Percentiles rank a stretch among this genome's conserved stretches.
phyloP scores from a whole-genome alignment of 2,113 vertebrate species.

The Salvelinus fontinalis region DNA sequence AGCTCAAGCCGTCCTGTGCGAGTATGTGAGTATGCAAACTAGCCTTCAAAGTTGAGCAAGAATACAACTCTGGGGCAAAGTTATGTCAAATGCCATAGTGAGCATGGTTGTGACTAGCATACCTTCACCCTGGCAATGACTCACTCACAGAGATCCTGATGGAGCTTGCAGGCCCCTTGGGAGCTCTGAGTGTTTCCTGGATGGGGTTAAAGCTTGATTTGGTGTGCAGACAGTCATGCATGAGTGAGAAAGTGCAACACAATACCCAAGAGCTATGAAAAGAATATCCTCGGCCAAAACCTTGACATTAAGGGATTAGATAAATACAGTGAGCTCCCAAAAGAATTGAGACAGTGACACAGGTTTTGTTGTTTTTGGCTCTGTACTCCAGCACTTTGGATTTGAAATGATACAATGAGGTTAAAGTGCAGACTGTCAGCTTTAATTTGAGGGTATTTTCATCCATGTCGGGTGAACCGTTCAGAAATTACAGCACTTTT shows the following conservation, averaged over 20 bases:
- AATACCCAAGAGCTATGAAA: conserved; percentile 48
- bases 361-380: too few relatives aligned
- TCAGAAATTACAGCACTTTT: too few relatives aligned
- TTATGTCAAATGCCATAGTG: neutral
- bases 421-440: too few relatives aligned
- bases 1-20: neutral
- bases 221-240: conserved; percentile 56
- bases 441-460: too few relatives aligned
- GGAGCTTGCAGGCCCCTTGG: conserved; percentile 33
- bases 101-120: conserved; percentile 4
- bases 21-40: neutral
- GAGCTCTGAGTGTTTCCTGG: conserved; percentile 26
- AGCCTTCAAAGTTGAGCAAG: neutral
- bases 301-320: conserved; percentile 31
- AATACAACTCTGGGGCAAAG: neutral
- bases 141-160: conserved; percentile 19
- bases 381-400: too few relatives aligned
- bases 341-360: too few relatives aligned
- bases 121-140: conserved; percentile 20
- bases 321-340: conserved; percentile 10
- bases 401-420: too few relatives aligned
- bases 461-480: too few relatives aligned
- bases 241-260: conserved; percentile 43
- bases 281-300: conserved; percentile 48
- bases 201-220: conserved; percentile 44